Evolutionary conservation across 2,888 invertebrate species (phyloP), one percentile per base, ranked within the genome.

Genomic region (Dione juno): DNA sequence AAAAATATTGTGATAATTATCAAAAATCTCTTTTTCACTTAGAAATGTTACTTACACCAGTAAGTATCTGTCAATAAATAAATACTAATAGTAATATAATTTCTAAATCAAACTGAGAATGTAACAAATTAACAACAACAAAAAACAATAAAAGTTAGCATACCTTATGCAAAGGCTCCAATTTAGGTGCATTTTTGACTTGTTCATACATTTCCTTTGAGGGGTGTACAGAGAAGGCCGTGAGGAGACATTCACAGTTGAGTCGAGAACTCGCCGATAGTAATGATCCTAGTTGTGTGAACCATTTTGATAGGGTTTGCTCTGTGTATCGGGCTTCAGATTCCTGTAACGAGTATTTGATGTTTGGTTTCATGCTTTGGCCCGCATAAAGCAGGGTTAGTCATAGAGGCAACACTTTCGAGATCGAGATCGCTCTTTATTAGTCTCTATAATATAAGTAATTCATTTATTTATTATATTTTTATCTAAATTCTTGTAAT

Each of bases 181-280:
- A 73, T 1, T 61, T 66, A 6, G 88, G 90, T 70, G 88, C 87
- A 1, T 74, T 76, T 77, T 93, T 89, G 63, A 96, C 94, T 75
- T 90, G 86, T 37, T 94, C 93, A 80, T 95, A 94, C 85, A 95
- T 94, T 13, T 87, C 86, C 45, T 91, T 88, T 9, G 96, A 95
- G 5, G 97, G 96, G 80, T 96, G 94, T 65, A 97, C 88, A 58
- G 96, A 96, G 89, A 97, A 97, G 0, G 96, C 96, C 0, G 97
- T 96, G 52, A 97, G 92, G 0, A 95, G 88, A 80, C 96, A 96
- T 88, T 97, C 97, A 77, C 95, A 93, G 61, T 94, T 94, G 41
- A 96, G 93, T 19, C 95, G 94, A 28, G 94, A 86, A 80, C 95
- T 95, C 67, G 91, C 91, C 28, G 93, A 87, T 48, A 96, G 89